phyloP scores from a whole-genome alignment of 2,797 vertebrate genomes.

The Sphenodon punctatus region DNA sequence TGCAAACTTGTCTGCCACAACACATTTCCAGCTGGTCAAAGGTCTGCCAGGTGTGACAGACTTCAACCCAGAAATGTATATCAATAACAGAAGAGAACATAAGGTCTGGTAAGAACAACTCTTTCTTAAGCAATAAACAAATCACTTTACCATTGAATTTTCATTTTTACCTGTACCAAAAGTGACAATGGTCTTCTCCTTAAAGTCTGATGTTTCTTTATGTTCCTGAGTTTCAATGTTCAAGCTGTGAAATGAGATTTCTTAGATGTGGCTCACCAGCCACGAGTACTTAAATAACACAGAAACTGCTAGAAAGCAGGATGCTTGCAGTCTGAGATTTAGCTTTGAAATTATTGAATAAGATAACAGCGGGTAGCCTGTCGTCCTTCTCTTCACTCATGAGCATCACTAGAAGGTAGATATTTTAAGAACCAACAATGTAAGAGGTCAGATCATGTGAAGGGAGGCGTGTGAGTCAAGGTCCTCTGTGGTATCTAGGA shows the following conservation, averaged over 20 bases:
- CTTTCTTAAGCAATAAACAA: constrained; percentile 5
- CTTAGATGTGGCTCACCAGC: background rate
- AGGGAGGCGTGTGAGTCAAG: background rate
- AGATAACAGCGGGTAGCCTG: background rate
- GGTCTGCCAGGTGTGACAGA: background rate
- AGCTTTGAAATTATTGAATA: background rate
- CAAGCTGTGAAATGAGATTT: constrained; percentile 5
- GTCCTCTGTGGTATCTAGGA: background rate
- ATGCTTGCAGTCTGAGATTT: background rate
- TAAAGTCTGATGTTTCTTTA: constrained; percentile 20
- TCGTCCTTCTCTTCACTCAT: background rate
- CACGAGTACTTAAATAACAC: background rate
- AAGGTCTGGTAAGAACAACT: background rate
- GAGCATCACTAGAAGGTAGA: background rate
- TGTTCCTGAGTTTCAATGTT: background rate
- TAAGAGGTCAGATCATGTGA: background rate
- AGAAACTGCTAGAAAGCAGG: background rate
- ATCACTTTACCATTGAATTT: background rate
- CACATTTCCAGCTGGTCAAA: constrained; percentile 9
- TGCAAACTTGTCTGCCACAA: background rate
- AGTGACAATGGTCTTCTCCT: background rate
- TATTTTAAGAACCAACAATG: background rate
- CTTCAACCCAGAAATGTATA: background rate
- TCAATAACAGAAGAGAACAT: constrained; percentile 11
- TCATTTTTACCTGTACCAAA: constrained; percentile 28